Evolutionary conservation across 2,113 vertebrate species (phyloP), one percentile per base, ranked within the genome.

Genomic region (Myodes glareolus): DNA sequence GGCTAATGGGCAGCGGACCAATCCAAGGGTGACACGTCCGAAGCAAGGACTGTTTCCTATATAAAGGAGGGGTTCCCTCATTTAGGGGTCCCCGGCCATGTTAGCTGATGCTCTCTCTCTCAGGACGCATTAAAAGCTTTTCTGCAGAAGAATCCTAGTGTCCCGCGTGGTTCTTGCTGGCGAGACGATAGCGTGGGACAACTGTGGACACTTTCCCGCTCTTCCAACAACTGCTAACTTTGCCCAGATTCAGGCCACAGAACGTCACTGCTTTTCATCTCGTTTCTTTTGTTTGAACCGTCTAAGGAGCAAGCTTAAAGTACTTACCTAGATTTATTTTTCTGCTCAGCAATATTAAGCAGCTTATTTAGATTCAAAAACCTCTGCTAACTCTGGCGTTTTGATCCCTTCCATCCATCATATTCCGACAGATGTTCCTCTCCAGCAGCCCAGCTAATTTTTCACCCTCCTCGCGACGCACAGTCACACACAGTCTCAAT

Each of bases 251-350:
- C 55, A 67, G 92, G 45, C 63, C 90, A 96, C 77, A 97, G 87
- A 96, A 93, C 88, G 31, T 89, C 85, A 36, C 67, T 45, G 47
- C 72, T 70, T 55, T 50, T 90, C 94, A 70, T 23, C 82, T 89
- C 95, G 96, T 97, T 42, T 55, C 39, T 87, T 95, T 68, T 96
- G 47, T 96, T 95, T 96, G 89, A 98, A 94, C 8, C 90, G n/a
- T 31, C 17, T 86, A 97, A 94, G 91, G 95, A 87, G 93, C 23
- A 95, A 94, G 72, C 29, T 92, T 91, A 95, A 52, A 70, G 90
- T 16, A 36, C 47, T 72, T 92, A 77, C 8, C 47, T 81, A 65
- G 50, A 9, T 42, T 92, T 91, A 87, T 89, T 88, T 70, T 92
- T 85, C 85, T 96, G 39, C 75, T 72, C n/a, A 73, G 70, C 29